Percentiles rank a stretch among this genome's conserved stretches.
Evolutionary conservation across 2,888 invertebrate genomes (phyloP).

Genomic region (Nemotelus pantherinus): DNA sequence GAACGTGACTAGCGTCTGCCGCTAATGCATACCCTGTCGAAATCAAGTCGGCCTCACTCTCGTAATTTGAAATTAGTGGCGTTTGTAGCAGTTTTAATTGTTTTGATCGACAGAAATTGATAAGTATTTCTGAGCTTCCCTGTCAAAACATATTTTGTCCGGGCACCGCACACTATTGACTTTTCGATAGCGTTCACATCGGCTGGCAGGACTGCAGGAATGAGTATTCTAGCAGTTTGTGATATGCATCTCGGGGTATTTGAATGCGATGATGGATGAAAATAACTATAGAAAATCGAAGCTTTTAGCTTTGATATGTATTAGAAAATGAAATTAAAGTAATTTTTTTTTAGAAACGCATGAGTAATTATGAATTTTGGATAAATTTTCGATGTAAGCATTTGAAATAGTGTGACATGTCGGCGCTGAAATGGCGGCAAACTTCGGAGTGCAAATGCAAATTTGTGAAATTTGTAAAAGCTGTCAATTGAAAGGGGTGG

Average conservation of each 20-base stretch:
- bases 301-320: neutral
- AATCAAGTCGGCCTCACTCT: neutral
- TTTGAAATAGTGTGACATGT: no score
- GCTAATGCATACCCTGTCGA: no score
- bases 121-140: constrained; percentile 13
- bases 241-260: neutral
- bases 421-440: no score
- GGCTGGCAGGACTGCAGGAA: constrained; percentile 26
- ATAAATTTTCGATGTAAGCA: no score
- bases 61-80: no score
- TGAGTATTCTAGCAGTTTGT: constrained; percentile 6
- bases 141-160: constrained; percentile 30
- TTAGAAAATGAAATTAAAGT: neutral
- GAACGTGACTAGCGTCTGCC: no score
- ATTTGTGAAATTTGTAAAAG: no score
- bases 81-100: neutral
- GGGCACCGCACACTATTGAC: constrained; percentile 29
- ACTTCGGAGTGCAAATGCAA: no score
- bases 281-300: neutral
- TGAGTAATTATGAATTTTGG: no score
- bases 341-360: no score
- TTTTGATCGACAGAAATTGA: constrained; percentile 34
- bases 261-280: no score
- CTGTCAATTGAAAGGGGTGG: no score
- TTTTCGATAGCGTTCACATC: constrained; percentile 30